phyloP scores from a whole-genome alignment of 2,888 invertebrate genomes.

The Fragum fragum region DNA sequence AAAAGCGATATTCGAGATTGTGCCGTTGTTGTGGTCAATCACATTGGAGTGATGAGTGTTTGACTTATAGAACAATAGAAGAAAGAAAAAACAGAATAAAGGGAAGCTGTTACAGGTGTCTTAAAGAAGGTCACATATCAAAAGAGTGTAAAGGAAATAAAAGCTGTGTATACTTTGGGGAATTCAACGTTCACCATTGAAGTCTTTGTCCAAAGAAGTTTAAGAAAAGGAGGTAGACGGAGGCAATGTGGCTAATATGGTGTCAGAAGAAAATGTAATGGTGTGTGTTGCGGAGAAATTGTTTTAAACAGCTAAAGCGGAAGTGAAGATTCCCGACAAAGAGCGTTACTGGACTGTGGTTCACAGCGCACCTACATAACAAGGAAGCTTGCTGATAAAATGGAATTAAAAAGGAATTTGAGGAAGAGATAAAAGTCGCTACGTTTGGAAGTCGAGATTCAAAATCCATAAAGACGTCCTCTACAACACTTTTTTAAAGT shows the following conservation, averaged over 20 bases:
- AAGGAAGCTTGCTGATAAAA: slow-evolving; percentile 28
- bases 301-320: too few relatives aligned
- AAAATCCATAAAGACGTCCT: slow-evolving; percentile 25
- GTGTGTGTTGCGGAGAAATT: slow-evolving; percentile 31
- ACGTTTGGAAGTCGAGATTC: slow-evolving; percentile 40
- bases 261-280: slow-evolving; percentile 36
- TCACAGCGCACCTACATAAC: slow-evolving; percentile 44
- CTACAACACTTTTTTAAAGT: neutral
- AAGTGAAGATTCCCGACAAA: slow-evolving; percentile 1
- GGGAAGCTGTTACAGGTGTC: slow-evolving; percentile 34
- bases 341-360: slow-evolving; percentile 34
- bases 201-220: slow-evolving; percentile 40
- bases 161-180: slow-evolving; percentile 26
- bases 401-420: slow-evolving; percentile 9
- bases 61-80: slow-evolving; percentile 26
- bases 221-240: neutral
- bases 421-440: slow-evolving; percentile 18
- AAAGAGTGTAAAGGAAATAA: slow-evolving; percentile 32
- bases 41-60: slow-evolving; percentile 48
- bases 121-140: slow-evolving; percentile 43
- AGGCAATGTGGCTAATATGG: too few relatives aligned
- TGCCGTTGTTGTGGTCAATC: slow-evolving; percentile 33
- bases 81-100: slow-evolving; percentile 40
- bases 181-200: slow-evolving; percentile 36
- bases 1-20: neutral